A percentile compares a stretch with the other conserved stretches of the same genome.
These are phyloP conservation scores for Drosophila paulistorum DNA, from an alignment of 1,140 invertebrate species.

Conservation along the genomic window DNA sequence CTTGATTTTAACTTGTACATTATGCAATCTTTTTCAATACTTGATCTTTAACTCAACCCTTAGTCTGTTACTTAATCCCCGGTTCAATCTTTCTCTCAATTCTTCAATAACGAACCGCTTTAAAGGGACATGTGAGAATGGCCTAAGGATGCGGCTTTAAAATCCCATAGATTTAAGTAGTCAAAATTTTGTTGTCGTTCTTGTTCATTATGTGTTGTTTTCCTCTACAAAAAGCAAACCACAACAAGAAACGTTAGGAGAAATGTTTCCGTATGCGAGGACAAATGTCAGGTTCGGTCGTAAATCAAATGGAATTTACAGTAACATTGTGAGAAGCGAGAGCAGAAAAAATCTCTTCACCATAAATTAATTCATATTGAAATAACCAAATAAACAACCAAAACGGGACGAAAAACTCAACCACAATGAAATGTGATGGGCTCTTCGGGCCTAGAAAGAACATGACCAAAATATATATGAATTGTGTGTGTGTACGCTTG, in stretches of 20 bases:
- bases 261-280: background rate
- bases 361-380: conserved; percentile 66
- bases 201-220: background rate
- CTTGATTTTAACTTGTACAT: no score
- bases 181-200: no score
- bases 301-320: conserved; percentile 56
- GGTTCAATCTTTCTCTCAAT: no score
- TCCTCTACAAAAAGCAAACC: background rate
- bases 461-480: conserved; percentile 64
- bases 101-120: no score
- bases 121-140: no score
- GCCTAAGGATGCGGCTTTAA: no score
- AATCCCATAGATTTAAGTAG: no score
- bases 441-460: conserved; percentile 17
- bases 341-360: conserved; percentile 37
- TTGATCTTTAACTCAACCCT: background rate
- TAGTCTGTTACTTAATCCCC: no score
- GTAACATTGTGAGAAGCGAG: background rate
- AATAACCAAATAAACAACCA: conserved; percentile 36
- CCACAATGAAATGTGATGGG: conserved; percentile 37
- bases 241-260: background rate
- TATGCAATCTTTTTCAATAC: no score
- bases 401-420: conserved; percentile 19
- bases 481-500: conserved; percentile 63
- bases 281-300: conserved; percentile 35